Conservation (phyloP, 2,888 invertebrate species). For the Serripes groenlandicus region DNA sequence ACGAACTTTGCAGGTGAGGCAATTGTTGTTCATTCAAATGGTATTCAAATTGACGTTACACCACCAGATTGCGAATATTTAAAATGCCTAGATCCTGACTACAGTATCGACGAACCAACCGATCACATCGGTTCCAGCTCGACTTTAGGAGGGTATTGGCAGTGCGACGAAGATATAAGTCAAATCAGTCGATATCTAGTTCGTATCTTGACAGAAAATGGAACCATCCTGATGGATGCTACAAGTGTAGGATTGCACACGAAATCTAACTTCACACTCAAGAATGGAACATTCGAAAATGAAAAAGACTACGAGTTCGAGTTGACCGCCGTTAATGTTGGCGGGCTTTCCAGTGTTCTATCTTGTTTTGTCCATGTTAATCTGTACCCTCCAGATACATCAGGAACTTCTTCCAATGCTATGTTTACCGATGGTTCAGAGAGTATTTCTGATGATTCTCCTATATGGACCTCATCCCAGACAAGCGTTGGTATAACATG, state of each 20-base stretch:
- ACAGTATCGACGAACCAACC: conserved; percentile 70
- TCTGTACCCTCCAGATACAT: conserved; percentile 46
- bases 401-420: conserved; percentile 23
- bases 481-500: conserved; percentile 53
- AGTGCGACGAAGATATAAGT: conserved; percentile 69
- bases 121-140: conserved; percentile 71
- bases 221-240: conserved; percentile 37
- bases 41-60: conserved; percentile 70
- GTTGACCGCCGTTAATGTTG: conserved; percentile 65
- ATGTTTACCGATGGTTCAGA: conserved; percentile 18
- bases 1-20: conserved; percentile 71
- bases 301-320: conserved; percentile 64
- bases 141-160: conserved; percentile 72
- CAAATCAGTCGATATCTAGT: conserved; percentile 60
- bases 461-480: conserved; percentile 35
- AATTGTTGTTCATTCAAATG: conserved; percentile 65
- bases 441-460: conserved; percentile 2
- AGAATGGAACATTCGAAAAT: conserved; percentile 53
- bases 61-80: conserved; percentile 69
- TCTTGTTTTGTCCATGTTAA: conserved; percentile 46
- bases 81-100: conserved; percentile 71
- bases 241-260: conserved; percentile 52
- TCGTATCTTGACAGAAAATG: conserved; percentile 49
- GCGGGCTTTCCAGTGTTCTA: conserved; percentile 28
- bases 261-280: conserved; percentile 34